Evolutionary conservation across 2,888 invertebrate genomes (phyloP), one percentile per base, ranked within the genome.

Genomic region (Gastracanthus pulcherrimus): DNA sequence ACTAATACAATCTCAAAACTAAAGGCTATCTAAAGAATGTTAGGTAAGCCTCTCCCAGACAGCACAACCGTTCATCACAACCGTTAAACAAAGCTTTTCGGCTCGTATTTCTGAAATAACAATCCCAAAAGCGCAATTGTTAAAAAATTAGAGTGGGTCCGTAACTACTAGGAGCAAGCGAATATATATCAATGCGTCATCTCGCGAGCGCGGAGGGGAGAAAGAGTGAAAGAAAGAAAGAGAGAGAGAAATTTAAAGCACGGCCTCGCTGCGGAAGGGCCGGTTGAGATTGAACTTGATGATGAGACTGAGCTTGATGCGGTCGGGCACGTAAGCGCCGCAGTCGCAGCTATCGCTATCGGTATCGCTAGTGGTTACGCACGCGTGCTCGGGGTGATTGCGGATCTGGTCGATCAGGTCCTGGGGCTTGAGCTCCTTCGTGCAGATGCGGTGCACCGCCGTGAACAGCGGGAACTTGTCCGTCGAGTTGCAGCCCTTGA

Each of bases 391-490:
- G 16, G 81, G 80, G n/a, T 77, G 64, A n/a, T 83, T 95, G 91
- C 97, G 96, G 92, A 99, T 96, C 93, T 97, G 97, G 90, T 97
- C 95, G 87, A 99, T 97, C 92, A 99, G 94, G 88, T 97, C 95
- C 62, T 93, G 92, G 1, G 98, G 95, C 89, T 95, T 94, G 86
- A 98, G 90, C 90, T 97, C 95, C 76, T 96, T 96, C 82, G 94
- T 95, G 92, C 99, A 99, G 89, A 99, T 99, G 91, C 95, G 95
- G 93, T 98, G 98, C 84, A 99, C 97, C 34, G 98, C 97, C 29
- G 97, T 98, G 92, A 99, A 99, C 76, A 99, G 93, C 0, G 99
- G 99, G 92, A 99, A 99, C 91, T 98, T 98, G 82, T 97, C 96
- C 91, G 96, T 96, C 94, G 97, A 95, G 84, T 94, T 94, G 91